These are phyloP conservation scores for Conomelus anceps DNA, from an alignment of 2,888 invertebrate species.

Conservation along the genomic window DNA sequence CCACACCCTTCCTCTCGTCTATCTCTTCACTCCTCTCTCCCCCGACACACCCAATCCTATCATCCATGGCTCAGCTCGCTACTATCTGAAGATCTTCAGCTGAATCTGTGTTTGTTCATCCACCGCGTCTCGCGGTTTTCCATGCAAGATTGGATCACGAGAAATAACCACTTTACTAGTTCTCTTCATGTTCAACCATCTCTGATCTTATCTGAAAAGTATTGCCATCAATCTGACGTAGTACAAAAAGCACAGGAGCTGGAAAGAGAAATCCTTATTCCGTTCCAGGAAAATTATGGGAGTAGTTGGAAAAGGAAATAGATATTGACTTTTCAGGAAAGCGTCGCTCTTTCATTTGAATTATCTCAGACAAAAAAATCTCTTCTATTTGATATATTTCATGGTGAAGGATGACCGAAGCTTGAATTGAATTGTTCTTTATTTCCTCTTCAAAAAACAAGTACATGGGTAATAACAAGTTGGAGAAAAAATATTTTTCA, in stretches of 20 bases:
- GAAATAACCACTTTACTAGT: background rate
- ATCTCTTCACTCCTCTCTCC: background rate
- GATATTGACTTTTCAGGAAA: background rate
- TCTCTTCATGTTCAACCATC: background rate
- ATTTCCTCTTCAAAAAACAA: no score
- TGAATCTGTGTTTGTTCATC: background rate
- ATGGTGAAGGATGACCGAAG: no score
- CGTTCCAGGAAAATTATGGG: background rate
- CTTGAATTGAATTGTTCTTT: no score
- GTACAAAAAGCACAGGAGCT: background rate
- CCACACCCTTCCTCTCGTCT: no score
- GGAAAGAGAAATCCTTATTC: background rate
- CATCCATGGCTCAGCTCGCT: background rate
- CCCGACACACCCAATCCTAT: background rate
- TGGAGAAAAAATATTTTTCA: no score
- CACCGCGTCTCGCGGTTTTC: background rate
- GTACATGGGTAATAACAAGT: no score
- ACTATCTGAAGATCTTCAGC: background rate
- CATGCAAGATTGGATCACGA: background rate
- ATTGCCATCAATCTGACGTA: background rate
- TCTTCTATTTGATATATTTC: no score
- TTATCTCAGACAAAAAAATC: no score
- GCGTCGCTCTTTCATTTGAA: no score
- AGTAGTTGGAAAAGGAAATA: background rate
- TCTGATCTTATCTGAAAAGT: background rate